Conservation (phyloP, 2,113 vertebrate species). For the Ochotona princeps region DNA sequence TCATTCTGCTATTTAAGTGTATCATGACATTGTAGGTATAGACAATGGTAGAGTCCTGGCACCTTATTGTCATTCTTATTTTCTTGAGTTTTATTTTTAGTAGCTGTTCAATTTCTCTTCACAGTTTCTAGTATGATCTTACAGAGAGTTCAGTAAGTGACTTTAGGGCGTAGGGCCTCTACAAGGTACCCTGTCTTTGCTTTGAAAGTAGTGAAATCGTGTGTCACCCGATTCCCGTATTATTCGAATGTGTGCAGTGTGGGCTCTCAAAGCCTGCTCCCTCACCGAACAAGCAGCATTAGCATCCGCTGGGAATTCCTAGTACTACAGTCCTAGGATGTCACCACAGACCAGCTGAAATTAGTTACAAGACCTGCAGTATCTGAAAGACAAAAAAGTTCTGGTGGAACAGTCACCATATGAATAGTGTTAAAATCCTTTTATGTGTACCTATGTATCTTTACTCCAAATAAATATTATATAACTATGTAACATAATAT, state of each 20-base stretch:
- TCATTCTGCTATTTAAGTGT: no score
- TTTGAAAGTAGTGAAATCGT: not conserved
- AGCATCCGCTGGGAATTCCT: not conserved
- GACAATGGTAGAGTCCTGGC: no score
- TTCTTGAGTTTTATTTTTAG: conserved; percentile 3
- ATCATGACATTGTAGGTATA: no score
- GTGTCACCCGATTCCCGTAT: not conserved
- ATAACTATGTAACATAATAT: not conserved
- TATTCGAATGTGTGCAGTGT: not conserved
- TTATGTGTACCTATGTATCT: not conserved
- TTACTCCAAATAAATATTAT: not conserved
- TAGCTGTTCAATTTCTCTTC: not conserved
- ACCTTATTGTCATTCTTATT: conserved; percentile 6
- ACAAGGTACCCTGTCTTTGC: not conserved
- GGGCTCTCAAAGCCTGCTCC: not conserved
- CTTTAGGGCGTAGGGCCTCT: not conserved
- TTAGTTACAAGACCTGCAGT: no score
- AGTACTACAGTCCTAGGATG: not conserved
- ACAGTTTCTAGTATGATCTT: conserved; percentile 14
- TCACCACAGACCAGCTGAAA: not conserved
- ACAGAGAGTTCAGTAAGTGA: not conserved
- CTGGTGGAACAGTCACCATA: not conserved
- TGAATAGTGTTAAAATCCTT: not conserved
- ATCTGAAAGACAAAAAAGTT: not conserved
- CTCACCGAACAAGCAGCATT: not conserved